Percentiles rank a stretch among this genome's conserved stretches.
These are phyloP conservation scores for Sebastes nivosus DNA, from an alignment of 2,797 vertebrate species.

Conservation along the genomic window DNA sequence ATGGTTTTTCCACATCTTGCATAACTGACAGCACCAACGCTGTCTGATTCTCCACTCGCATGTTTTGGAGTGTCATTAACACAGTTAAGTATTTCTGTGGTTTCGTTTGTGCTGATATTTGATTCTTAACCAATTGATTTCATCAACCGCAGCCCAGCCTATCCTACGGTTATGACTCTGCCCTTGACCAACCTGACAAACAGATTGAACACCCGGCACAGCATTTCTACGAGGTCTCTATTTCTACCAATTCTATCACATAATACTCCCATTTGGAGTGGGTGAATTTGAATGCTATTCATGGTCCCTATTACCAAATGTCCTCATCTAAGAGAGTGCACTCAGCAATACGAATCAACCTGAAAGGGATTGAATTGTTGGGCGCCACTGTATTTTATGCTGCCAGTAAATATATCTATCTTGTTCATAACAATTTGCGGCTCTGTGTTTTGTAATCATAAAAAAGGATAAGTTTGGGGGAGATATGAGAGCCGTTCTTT, in stretches of 20 bases:
- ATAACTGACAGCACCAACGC: background rate
- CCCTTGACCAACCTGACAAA: conserved; percentile 57
- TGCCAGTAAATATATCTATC: conserved; percentile 75
- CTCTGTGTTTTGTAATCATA: conserved; percentile 74
- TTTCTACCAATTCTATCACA: conserved; percentile 54
- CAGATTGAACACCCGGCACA: conserved; percentile 36
- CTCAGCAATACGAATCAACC: conserved; percentile 70
- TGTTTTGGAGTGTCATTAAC: conserved; percentile 6
- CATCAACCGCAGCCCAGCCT: background rate
- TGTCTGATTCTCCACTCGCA: background rate
- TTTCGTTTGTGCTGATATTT: conserved; percentile 12
- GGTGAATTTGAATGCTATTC: conserved; percentile 84
- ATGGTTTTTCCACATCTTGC: conserved; percentile 18
- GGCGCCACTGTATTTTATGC: conserved; percentile 66
- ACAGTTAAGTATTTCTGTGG: conserved; percentile 11
- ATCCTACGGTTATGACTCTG: conserved; percentile 21
- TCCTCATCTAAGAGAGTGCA: conserved; percentile 77
- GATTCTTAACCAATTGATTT: conserved; percentile 32
- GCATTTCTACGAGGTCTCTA: conserved; percentile 42
- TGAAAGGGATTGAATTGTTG: conserved; percentile 68
- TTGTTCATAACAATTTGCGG: conserved; percentile 75
- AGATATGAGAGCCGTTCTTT: conserved; percentile 73
- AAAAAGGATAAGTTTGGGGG: conserved; percentile 71
- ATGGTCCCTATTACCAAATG: conserved; percentile 84
- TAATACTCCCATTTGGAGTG: conserved; percentile 72